Conservation (phyloP, 2,888 invertebrate genomes). For the Mythimna pallens region DNA sequence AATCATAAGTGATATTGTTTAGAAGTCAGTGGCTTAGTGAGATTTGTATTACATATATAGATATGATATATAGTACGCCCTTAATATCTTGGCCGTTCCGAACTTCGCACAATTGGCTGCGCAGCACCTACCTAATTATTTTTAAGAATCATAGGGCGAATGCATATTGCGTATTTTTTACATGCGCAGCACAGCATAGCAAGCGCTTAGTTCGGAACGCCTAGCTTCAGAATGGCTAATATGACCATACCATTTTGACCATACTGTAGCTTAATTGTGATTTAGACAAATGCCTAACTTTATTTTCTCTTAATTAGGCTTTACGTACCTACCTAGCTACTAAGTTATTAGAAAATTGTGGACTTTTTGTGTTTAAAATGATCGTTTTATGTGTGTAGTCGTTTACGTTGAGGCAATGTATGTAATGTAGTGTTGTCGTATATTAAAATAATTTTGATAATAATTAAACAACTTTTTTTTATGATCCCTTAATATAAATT, state of each 20-base stretch:
- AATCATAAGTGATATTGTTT: slow-evolving; percentile 7
- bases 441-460: slow-evolving; percentile 37
- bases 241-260: too few relatives aligned
- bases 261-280: slow-evolving; percentile 25
- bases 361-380: slow-evolving; percentile 26
- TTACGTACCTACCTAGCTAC: neutral
- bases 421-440: slow-evolving; percentile 12
- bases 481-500: neutral
- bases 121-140: too few relatives aligned
- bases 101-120: too few relatives aligned
- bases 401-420: slow-evolving; percentile 27
- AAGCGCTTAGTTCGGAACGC: too few relatives aligned
- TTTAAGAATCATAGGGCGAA: too few relatives aligned
- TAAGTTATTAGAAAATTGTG: neutral
- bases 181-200: too few relatives aligned
- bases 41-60: slow-evolving; percentile 23
- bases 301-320: slow-evolving; percentile 31
- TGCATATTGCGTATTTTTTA: too few relatives aligned
- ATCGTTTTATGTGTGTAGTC: slow-evolving; percentile 5
- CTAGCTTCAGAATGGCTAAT: too few relatives aligned
- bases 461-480: slow-evolving; percentile 2
- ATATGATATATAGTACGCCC: neutral
- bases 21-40: slow-evolving; percentile 40
- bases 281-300: slow-evolving; percentile 42
- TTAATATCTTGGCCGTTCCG: too few relatives aligned